These are phyloP conservation scores for Battus philenor DNA, from an alignment of 1,140 invertebrate species.

Conservation along the genomic window DNA sequence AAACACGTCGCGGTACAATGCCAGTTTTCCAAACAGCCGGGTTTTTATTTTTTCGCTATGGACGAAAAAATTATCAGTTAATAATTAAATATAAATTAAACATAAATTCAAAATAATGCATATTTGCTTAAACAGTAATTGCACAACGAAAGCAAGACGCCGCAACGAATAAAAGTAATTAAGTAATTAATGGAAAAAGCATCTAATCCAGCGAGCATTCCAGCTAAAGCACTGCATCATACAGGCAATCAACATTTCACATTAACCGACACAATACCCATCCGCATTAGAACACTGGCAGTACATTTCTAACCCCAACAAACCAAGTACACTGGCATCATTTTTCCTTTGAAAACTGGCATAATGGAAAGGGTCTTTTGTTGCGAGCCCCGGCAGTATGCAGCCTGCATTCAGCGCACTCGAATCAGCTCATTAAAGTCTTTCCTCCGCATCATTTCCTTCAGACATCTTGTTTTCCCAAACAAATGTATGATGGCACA, in stretches of 20 bases:
- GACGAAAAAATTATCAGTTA: too few species aligned
- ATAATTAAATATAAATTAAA: too few species aligned
- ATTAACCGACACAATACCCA: conserved; percentile 14
- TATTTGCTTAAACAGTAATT: too few species aligned
- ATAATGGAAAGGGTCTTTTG: conserved; percentile 48
- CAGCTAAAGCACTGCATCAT: conserved; percentile 12
- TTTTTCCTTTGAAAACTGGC: conserved; percentile 44
- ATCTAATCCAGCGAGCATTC: conserved; percentile 10
- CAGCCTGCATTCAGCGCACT: conserved; percentile 34
- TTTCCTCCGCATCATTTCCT: conserved; percentile 52
- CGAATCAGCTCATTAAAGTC: conserved; percentile 56
- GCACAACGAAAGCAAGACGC: neutral
- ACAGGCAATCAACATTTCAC: conserved; percentile 19
- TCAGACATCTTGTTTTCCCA: conserved; percentile 35
- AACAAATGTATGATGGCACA: conserved; percentile 13
- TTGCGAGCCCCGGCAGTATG: conserved; percentile 27
- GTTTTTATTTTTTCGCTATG: too few species aligned
- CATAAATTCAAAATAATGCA: too few species aligned
- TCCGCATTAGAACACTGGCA: conserved; percentile 14
- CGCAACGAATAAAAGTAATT: too few species aligned
- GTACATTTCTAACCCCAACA: conserved; percentile 17
- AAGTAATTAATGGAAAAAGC: neutral
- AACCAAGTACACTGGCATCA: conserved; percentile 15
- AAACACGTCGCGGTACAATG: too few species aligned
- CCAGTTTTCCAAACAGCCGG: too few species aligned